phyloP scores from a whole-genome alignment of 2,113 vertebrate genomes.

The Equus quagga region DNA sequence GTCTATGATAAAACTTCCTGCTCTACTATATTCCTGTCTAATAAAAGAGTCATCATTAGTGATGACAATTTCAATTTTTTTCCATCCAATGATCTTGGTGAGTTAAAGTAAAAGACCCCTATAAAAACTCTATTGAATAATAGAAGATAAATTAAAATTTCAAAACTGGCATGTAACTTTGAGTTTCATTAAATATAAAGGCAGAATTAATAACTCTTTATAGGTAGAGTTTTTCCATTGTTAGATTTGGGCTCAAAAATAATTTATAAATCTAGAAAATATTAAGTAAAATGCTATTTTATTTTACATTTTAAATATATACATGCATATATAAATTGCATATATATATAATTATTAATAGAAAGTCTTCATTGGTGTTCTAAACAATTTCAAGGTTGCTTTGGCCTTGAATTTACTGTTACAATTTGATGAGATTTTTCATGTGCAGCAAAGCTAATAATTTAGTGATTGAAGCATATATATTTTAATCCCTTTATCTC shows the following conservation, averaged over 20 bases:
- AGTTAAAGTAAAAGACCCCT: conserved; percentile 7
- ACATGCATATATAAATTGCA: not conserved
- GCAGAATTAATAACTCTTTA: not conserved
- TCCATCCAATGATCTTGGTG: not conserved
- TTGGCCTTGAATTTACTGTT: conserved; percentile 19
- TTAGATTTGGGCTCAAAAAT: not conserved
- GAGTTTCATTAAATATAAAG: not conserved
- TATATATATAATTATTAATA: not conserved
- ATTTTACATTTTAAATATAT: not conserved
- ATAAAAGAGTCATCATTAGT: not conserved
- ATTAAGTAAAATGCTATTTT: not conserved
- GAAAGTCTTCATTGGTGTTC: not conserved
- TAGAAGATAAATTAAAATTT: conserved; percentile 15
- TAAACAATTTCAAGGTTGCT: not conserved
- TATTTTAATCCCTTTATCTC: not conserved
- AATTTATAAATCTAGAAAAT: not conserved
- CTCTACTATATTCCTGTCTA: not conserved
- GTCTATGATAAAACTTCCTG: not conserved
- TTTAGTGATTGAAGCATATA: not conserved
- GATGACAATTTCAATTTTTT: not conserved
- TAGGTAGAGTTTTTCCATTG: not conserved
- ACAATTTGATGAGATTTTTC: not conserved
- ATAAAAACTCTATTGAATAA: conserved; percentile 26
- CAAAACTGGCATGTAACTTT: not conserved
- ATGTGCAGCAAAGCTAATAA: not conserved